A percentile compares a stretch with the other conserved stretches of the same genome.
Evolutionary conservation across 2,113 vertebrate species (phyloP).

Genomic region (Mixornis gularis): DNA sequence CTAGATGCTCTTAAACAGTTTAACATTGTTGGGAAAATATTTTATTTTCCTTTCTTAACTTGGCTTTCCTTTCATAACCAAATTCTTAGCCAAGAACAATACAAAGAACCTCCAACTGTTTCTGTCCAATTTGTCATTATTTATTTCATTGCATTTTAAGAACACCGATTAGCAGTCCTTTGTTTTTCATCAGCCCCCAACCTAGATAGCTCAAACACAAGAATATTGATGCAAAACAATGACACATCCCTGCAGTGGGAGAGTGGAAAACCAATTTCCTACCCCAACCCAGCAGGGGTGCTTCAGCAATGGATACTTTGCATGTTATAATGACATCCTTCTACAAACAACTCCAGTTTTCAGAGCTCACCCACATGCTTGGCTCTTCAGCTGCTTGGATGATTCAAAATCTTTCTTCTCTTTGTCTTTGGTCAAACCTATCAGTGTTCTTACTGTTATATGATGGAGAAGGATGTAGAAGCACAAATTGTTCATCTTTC

Average conservation of each 20-base stretch:
- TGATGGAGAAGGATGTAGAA: background rate
- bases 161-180: background rate
- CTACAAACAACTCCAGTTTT: background rate
- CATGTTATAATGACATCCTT: background rate
- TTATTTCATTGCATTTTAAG: constrained; percentile 18
- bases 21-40: background rate
- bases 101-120: background rate
- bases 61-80: background rate
- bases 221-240: background rate
- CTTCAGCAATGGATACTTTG: background rate
- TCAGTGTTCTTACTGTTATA: background rate
- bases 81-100: background rate
- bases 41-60: constrained; percentile 27
- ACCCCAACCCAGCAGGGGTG: background rate
- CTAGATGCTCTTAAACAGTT: constrained; percentile 6
- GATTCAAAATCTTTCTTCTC: background rate
- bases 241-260: background rate
- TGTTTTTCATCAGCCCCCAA: constrained; percentile 7
- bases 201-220: background rate
- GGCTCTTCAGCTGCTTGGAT: background rate
- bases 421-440: background rate
- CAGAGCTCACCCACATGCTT: background rate
- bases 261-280: constrained; percentile 12
- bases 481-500: background rate
- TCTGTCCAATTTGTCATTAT: constrained; percentile 10